phyloP scores from a whole-genome alignment of 2,888 invertebrate species.

The Mimumesa dahlbomi region DNA sequence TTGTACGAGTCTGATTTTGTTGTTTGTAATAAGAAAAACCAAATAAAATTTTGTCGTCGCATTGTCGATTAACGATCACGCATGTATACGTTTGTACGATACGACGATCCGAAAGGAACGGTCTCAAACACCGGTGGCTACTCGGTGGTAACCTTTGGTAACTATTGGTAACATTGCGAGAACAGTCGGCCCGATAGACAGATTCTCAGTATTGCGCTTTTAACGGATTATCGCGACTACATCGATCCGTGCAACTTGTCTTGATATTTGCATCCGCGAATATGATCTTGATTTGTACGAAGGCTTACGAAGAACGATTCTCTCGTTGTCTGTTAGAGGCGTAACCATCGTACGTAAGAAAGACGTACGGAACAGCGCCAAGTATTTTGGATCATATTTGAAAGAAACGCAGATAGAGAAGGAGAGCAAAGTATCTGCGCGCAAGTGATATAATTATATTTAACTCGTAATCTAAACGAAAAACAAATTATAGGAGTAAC shows the following conservation, averaged over 20 bases:
- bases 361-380: constrained; percentile 21
- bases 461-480: constrained; percentile 45
- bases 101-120: not conserved
- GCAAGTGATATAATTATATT: constrained; percentile 63
- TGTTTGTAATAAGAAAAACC: constrained; percentile 13
- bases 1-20: constrained; percentile 1
- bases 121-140: not conserved
- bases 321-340: constrained; percentile 10
- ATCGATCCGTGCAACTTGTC: not conserved
- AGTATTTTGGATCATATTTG: constrained; percentile 23
- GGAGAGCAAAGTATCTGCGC: constrained; percentile 33
- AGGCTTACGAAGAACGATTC: constrained; percentile 15
- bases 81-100: constrained; percentile 7
- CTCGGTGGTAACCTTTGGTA: not conserved
- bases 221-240: not conserved
- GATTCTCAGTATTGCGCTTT: constrained; percentile 20
- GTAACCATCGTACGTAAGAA: not conserved
- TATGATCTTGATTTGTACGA: constrained; percentile 15
- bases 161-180: not conserved
- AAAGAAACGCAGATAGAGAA: constrained; percentile 33
- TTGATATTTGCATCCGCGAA: constrained; percentile 16
- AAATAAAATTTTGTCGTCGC: constrained; percentile 27
- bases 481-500: constrained; percentile 49
- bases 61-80: not conserved
- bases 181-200: constrained; percentile 3